Evolutionary conservation across 1,140 invertebrate genomes (phyloP).

Genomic region (Platorchestia sp.): DNA sequence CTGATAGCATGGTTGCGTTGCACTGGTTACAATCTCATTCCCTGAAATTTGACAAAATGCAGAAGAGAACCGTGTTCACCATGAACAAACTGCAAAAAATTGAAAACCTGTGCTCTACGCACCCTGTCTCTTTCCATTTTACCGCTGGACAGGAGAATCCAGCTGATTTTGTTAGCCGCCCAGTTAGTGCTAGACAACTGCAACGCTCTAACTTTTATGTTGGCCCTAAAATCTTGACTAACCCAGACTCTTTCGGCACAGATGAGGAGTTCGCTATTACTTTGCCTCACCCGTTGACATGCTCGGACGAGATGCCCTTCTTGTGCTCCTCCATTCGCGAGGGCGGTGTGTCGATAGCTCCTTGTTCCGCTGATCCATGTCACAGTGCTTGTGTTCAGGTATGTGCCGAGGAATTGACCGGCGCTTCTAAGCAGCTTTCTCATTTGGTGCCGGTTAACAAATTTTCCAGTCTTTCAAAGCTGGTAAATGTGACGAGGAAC

Average conservation of each 20-base stretch:
- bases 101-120: background rate
- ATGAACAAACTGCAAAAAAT: background rate
- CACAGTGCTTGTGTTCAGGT: too few relatives aligned
- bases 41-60: conserved; percentile 21
- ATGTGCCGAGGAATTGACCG: too few relatives aligned
- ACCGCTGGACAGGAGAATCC: background rate
- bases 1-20: conserved; percentile 40
- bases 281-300: background rate
- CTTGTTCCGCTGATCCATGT: too few relatives aligned
- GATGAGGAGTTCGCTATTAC: background rate
- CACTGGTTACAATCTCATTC: background rate
- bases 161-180: background rate
- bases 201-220: background rate
- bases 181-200: background rate
- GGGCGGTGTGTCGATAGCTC: too few relatives aligned
- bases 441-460: background rate
- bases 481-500: background rate
- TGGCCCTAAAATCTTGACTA: background rate
- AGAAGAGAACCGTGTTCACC: background rate
- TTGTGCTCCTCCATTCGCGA: too few relatives aligned
- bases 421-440: background rate
- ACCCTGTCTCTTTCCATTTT: background rate
- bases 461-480: background rate
- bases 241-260: background rate
- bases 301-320: too few relatives aligned